These are phyloP conservation scores for Polypedilum vanderplanki DNA, from an alignment of 1,140 invertebrate genomes.

Conservation along the genomic window DNA sequence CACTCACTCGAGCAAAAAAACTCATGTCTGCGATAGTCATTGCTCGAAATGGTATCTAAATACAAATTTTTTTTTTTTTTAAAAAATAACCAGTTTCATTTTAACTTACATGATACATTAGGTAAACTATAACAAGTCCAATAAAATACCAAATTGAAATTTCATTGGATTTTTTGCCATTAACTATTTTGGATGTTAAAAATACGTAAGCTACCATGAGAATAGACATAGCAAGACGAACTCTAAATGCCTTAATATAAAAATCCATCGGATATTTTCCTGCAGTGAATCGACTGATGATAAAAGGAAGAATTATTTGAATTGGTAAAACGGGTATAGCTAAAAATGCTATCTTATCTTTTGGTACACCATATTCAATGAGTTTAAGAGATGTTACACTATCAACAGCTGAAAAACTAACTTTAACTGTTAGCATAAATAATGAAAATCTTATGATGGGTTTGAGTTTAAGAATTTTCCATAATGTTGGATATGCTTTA, in stretches of 20 bases:
- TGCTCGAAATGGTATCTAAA: constrained; percentile 4
- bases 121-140: neutral
- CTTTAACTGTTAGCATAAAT: constrained; percentile 84
- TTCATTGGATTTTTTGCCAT: neutral
- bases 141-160: neutral
- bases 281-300: constrained; percentile 38
- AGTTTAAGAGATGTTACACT: constrained; percentile 85
- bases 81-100: neutral
- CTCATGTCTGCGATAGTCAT: neutral
- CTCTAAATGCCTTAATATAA: neutral
- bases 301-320: constrained; percentile 82
- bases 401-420: constrained; percentile 84
- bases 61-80: neutral
- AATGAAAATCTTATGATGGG: constrained; percentile 65
- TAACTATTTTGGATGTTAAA: neutral
- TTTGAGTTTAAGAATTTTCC: constrained; percentile 71
- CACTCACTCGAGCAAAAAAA: constrained; percentile 79
- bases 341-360: constrained; percentile 83
- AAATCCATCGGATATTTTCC: constrained; percentile 33
- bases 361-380: constrained; percentile 85
- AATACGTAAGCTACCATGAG: neutral
- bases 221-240: constrained; percentile 22
- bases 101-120: neutral
- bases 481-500: constrained; percentile 73
- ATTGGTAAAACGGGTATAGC: constrained; percentile 83